Base-by-base conservation (phyloP, 1,140 invertebrate genomes). In the Archivesica marissinica region DNA sequence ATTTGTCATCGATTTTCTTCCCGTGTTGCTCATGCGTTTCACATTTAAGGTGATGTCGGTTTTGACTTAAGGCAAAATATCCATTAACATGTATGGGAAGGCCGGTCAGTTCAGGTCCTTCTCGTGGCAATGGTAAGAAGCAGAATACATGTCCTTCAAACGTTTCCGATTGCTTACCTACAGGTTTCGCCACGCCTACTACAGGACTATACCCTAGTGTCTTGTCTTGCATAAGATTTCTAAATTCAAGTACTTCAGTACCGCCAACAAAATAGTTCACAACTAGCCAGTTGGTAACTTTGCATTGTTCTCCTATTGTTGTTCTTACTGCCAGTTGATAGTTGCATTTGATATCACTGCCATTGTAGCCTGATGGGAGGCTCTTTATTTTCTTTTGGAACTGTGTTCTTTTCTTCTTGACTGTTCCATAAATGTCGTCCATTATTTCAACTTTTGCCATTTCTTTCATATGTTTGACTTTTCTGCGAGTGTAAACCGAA, bases 31-130 rank as follows among this genome's bases (percentile, higher is more conserved):
- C 74, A 66, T 76, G 81, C 41, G 87, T 85, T 44, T 85, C 84
- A 88, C 89, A 90, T 64, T 91, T 91, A 28, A 92, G 30, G 30
- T 92, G 87, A 28, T 89, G 86, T 28, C 90, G 79, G 74, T 92
- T 89, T 75, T 89, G 88, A 59, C 88, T 89, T 35, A 92, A 41
- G 0, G 90, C 86, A 86, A 92, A 91, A 68, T 84, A 91, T 25
- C 90, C 90, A 82, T 90, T 91, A 20, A 92, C 86, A 64, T 91
- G 90, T 13, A 92, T 76, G 9, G 90, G 91, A 30, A 92, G 84
- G 2, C 91, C 91, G 0, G 90, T 89, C n/a, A 56, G 61, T 52
- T 72, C 87, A 25, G 68, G 35, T 17, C 66, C 50, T 41, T 86
- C 70, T 25, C 88, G 68, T 30, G 90, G 90, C 15, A 92, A 85